Evolutionary conservation across 2,888 invertebrate species (phyloP).

Genomic region (Holacanthella duospinosa): DNA sequence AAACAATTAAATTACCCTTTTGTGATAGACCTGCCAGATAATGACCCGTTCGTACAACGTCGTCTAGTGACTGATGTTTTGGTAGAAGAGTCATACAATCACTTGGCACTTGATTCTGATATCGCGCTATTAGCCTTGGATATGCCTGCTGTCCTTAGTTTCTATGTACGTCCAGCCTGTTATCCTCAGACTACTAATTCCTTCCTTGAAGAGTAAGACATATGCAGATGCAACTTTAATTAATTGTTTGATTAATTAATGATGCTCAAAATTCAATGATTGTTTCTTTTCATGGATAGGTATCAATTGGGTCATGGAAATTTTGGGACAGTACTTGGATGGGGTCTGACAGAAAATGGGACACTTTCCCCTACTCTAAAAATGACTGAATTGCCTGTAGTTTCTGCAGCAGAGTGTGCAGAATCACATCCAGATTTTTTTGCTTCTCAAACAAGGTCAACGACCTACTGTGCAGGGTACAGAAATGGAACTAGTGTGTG

Average conservation of each 20-base stretch:
- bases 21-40: slow-evolving; percentile 28
- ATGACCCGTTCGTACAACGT: slow-evolving; percentile 34
- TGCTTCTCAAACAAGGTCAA: slow-evolving; percentile 35
- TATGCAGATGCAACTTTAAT: no score
- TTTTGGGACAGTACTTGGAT: slow-evolving; percentile 43
- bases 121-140: slow-evolving; percentile 47
- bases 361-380: slow-evolving; percentile 24
- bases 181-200: slow-evolving; percentile 35
- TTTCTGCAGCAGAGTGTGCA: slow-evolving; percentile 30
- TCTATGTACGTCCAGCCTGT: slow-evolving; percentile 47
- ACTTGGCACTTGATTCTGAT: slow-evolving; percentile 45
- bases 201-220: slow-evolving; percentile 29
- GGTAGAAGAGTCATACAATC: slow-evolving; percentile 34
- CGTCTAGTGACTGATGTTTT: slow-evolving; percentile 28
- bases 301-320: slow-evolving; percentile 36
- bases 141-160: slow-evolving; percentile 42
- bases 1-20: not conserved
- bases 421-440: slow-evolving; percentile 35
- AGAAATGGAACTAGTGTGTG: slow-evolving; percentile 30
- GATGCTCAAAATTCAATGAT: not conserved
- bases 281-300: not conserved
- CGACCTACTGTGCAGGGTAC: slow-evolving; percentile 37
- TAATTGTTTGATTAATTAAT: no score
- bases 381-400: slow-evolving; percentile 34
- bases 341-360: slow-evolving; percentile 52